Percentiles rank a stretch among this genome's conserved stretches.
phyloP scores from a whole-genome alignment of 2,797 vertebrate genomes.

The Thripadectes ignobilis region DNA sequence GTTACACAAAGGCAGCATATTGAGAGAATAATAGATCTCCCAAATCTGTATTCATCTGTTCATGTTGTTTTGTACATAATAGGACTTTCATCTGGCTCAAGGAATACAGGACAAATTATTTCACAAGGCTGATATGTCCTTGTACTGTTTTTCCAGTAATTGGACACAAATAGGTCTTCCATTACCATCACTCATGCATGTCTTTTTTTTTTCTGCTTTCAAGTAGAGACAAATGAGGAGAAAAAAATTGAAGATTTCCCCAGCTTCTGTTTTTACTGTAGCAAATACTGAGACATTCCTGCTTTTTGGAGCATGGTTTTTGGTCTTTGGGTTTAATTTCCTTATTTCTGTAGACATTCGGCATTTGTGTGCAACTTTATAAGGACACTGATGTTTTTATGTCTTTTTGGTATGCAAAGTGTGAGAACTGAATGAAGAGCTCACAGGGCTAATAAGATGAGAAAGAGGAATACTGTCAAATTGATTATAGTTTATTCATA shows the following conservation, averaged over 20 bases:
- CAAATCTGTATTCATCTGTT: conserved; percentile 36
- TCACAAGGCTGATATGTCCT: conserved; percentile 44
- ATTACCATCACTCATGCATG: conserved; percentile 20
- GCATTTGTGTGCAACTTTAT: not conserved
- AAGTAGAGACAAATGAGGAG: not conserved
- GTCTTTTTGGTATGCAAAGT: not conserved
- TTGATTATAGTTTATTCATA: not conserved
- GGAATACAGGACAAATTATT: conserved; percentile 35
- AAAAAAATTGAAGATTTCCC: not conserved
- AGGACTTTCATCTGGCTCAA: conserved; percentile 31
- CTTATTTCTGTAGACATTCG: not conserved
- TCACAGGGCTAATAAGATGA: not conserved
- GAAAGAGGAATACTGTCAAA: not conserved
- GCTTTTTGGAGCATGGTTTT: not conserved
- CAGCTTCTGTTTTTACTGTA: not conserved
- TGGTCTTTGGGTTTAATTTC: not conserved
- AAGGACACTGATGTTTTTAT: not conserved
- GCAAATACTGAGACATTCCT: not conserved
- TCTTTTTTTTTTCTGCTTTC: not conserved
- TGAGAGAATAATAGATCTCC: not conserved
- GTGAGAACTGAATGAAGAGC: not conserved
- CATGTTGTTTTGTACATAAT: conserved; percentile 6
- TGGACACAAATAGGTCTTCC: conserved; percentile 24
- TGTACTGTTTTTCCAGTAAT: not conserved
- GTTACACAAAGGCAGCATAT: not conserved